These are phyloP conservation scores for Macrosiphum euphorbiae DNA, from an alignment of 2,888 invertebrate genomes.

Conservation along the genomic window DNA sequence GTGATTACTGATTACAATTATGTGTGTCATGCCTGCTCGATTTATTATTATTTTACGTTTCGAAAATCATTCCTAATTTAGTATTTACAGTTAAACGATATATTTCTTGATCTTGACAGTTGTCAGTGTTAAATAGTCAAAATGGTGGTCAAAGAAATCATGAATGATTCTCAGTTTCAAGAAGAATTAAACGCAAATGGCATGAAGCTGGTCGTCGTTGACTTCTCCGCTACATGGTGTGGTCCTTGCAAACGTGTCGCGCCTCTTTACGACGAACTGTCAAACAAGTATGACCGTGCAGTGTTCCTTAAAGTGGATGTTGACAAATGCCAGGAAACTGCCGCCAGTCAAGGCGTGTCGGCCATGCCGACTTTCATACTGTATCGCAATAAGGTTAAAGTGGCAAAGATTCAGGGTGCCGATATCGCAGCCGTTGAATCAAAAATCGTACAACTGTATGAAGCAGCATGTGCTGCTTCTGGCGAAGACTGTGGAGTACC, in stretches of 20 bases:
- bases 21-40: neutral
- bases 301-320: conserved; percentile 96
- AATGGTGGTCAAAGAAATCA: conserved; percentile 72
- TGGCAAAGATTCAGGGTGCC: conserved; percentile 90
- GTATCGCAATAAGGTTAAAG: conserved; percentile 87
- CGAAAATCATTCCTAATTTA: neutral
- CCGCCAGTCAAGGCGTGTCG: conserved; percentile 87
- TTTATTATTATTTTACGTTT: neutral
- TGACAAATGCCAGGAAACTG: conserved; percentile 91
- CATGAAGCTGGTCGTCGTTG: conserved; percentile 90
- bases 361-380: conserved; percentile 99
- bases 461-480: conserved; percentile 76
- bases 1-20: neutral
- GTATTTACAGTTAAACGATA: too few species aligned
- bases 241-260: conserved; percentile 96
- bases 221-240: conserved; percentile 97
- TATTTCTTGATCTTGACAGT: neutral
- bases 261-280: conserved; percentile 90
- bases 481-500: conserved; percentile 76
- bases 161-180: conserved; percentile 86
- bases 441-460: conserved; percentile 90
- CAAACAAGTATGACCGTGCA: conserved; percentile 88
- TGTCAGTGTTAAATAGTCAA: neutral
- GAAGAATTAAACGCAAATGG: conserved; percentile 87
- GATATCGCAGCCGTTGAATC: conserved; percentile 85